These are phyloP conservation scores for Drosophila recens DNA, from an alignment of 2,888 invertebrate species.

Conservation along the genomic window DNA sequence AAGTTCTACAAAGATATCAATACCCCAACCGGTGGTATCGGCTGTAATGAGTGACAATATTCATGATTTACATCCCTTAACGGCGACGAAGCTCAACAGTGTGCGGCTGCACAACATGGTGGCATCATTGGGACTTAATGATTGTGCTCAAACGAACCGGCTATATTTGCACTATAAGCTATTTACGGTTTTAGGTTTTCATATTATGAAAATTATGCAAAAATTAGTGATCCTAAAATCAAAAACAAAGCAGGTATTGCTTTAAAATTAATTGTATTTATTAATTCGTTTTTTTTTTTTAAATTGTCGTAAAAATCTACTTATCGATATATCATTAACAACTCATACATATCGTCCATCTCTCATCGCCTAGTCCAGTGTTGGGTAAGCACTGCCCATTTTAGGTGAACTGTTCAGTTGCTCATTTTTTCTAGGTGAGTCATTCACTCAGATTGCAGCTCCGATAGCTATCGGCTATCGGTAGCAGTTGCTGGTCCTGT, in stretches of 20 bases:
- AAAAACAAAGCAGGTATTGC: slow-evolving; percentile 5
- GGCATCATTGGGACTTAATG: slow-evolving; percentile 15
- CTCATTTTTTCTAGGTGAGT: too few species aligned
- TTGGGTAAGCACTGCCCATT: neutral
- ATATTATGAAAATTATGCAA: too few species aligned
- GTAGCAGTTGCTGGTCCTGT: too few species aligned
- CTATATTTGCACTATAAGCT: too few species aligned
- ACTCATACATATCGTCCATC: slow-evolving; percentile 37
- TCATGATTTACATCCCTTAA: slow-evolving; percentile 22
- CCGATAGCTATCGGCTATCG: too few species aligned
- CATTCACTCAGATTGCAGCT: too few species aligned
- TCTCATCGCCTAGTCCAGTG: slow-evolving; percentile 25
- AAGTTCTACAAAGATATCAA: too few species aligned
- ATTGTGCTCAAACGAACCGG: neutral
- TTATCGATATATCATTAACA: slow-evolving; percentile 30
- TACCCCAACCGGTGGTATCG: slow-evolving; percentile 47
- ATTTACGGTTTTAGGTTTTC: too few species aligned
- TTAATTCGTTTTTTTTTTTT: slow-evolving; percentile 3
- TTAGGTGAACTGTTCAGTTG: too few species aligned
- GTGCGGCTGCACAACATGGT: neutral
- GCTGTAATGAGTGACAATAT: neutral
- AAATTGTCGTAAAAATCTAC: slow-evolving; percentile 27
- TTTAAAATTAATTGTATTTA: slow-evolving; percentile 11
- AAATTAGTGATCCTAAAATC: too few species aligned
- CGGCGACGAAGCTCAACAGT: neutral